Percentiles rank a stretch among this genome's conserved stretches.
phyloP scores from a whole-genome alignment of 2,888 invertebrate genomes.

The Deilephila elpenor region DNA sequence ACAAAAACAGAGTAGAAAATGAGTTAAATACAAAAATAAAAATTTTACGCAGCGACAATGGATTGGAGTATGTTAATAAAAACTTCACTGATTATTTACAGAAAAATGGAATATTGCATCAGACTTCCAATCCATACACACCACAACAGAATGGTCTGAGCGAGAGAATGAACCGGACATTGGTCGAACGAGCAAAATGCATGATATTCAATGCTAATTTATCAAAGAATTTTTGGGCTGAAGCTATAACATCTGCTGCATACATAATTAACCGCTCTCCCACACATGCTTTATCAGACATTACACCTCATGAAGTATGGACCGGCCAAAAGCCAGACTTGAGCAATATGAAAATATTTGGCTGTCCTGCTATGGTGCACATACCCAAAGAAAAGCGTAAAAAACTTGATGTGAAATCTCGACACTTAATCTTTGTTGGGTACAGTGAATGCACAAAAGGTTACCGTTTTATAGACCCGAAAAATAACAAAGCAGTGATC shows the following conservation, averaged over 20 bases:
- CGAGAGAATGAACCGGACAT: neutral
- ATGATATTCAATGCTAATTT: neutral
- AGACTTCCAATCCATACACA: neutral
- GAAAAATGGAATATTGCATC: neutral
- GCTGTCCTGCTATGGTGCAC: neutral
- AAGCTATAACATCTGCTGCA: neutral
- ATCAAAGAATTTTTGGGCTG: neutral
- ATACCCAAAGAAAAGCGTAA: neutral
- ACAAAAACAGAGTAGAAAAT: neutral
- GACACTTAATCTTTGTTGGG: neutral
- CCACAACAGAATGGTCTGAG: neutral
- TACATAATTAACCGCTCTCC: neutral
- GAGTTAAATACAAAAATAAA: neutral
- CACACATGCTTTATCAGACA: neutral
- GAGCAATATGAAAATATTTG: neutral
- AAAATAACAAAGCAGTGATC: neutral
- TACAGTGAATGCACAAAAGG: neutral
- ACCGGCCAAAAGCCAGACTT: neutral
- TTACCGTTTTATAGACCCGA: neutral
- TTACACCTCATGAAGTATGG: neutral
- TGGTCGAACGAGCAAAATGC: neutral
- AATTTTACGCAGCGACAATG: neutral
- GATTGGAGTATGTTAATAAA: neutral
- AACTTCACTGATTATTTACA: neutral
- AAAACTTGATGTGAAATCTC: neutral